phyloP scores from a whole-genome alignment of 2,797 vertebrate species.

The Rhincodon typus region DNA sequence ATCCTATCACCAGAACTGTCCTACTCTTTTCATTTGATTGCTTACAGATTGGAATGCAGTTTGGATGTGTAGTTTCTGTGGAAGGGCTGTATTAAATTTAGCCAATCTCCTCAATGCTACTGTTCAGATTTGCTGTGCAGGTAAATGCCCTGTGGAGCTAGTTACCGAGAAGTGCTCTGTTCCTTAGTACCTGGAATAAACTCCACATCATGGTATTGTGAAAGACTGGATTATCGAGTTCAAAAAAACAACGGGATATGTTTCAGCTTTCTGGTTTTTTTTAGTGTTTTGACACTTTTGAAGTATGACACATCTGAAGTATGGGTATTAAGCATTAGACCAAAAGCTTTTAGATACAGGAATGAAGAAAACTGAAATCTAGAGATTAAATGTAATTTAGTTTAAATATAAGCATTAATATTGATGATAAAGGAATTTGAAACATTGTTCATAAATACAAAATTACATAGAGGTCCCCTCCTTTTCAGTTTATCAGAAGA shows the following conservation, averaged over 20 bases:
- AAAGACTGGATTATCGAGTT: background rate
- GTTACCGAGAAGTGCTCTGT: background rate
- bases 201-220: background rate
- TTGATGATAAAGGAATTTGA: background rate
- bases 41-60: background rate
- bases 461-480: background rate
- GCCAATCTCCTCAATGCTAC: background rate
- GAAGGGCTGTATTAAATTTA: background rate
- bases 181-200: background rate
- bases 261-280: background rate
- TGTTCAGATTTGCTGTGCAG: background rate
- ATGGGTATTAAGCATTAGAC: background rate
- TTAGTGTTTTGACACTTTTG: background rate
- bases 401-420: too few species aligned
- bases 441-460: background rate
- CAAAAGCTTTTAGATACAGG: background rate
- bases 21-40: background rate
- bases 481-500: constrained; percentile 79
- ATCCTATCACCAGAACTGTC: background rate
- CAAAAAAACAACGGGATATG: background rate
- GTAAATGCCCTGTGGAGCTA: background rate
- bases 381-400: too few species aligned
- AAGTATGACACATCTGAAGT: background rate
- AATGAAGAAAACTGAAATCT: background rate
- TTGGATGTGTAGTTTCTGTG: background rate